Percentiles rank a stretch among this genome's conserved stretches.
phyloP scores from a whole-genome alignment of 1,140 invertebrate genomes.

The Tetragonula clypearis region DNA sequence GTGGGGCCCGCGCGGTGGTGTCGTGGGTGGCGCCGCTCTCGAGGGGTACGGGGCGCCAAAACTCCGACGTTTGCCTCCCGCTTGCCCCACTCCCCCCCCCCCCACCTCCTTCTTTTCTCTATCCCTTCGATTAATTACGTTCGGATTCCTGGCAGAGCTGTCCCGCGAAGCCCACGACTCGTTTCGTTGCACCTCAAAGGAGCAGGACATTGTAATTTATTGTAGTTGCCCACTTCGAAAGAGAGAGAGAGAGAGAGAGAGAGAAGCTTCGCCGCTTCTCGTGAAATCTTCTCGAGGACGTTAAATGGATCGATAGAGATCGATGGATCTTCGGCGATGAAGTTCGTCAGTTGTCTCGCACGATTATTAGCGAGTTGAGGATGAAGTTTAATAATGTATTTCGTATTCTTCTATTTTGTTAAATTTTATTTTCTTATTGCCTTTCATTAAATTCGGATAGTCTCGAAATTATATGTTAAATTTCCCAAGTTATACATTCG shows the following conservation, averaged over 20 bases:
- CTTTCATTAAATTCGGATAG: too few relatives aligned
- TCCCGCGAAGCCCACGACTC: neutral
- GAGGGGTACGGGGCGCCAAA: conserved; percentile 33
- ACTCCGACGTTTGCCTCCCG: neutral
- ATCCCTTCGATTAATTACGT: conserved; percentile 29
- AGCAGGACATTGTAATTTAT: conserved; percentile 8
- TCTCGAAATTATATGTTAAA: too few relatives aligned
- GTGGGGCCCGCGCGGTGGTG: neutral
- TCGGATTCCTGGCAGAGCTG: neutral
- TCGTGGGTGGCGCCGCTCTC: neutral
- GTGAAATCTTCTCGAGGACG: neutral
- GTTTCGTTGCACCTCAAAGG: conserved; percentile 1
- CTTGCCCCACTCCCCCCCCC: neutral
- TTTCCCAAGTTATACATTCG: too few relatives aligned
- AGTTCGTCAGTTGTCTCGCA: too few relatives aligned
- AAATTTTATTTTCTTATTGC: too few relatives aligned
- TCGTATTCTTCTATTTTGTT: too few relatives aligned
- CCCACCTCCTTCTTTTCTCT: too few relatives aligned
- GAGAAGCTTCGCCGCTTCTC: neutral
- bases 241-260: neutral
- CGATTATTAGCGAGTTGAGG: too few relatives aligned
- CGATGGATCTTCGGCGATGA: too few relatives aligned
- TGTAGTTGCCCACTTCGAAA: neutral
- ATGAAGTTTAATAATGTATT: too few relatives aligned
- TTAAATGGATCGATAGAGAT: too few relatives aligned